Percentiles rank a stretch among this genome's conserved stretches.
Conservation (phyloP, 2,888 invertebrate genomes). For the Synergus gifuensis region DNA sequence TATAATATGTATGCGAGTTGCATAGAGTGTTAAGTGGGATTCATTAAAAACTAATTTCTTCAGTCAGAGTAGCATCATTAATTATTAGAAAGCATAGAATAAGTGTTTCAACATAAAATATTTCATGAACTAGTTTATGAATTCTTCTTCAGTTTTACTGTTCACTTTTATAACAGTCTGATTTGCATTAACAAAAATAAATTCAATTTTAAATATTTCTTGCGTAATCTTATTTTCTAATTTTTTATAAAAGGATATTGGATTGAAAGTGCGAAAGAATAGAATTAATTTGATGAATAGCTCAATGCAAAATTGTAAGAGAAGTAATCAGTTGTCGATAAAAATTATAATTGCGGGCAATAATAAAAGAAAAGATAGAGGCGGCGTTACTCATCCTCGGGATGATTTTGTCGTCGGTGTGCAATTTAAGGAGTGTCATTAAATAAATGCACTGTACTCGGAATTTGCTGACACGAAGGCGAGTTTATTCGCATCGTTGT, state of each 20-base stretch:
- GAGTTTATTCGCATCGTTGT: conserved; percentile 29
- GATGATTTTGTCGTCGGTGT: conserved; percentile 16
- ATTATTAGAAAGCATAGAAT: no score
- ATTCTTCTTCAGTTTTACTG: no score
- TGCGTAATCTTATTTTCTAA: not conserved
- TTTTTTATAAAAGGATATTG: conserved; percentile 9
- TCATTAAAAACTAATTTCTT: conserved; percentile 15
- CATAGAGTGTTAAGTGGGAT: not conserved
- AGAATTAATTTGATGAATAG: not conserved
- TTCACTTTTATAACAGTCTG: no score
- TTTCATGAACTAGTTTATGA: not conserved
- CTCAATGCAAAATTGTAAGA: not conserved
- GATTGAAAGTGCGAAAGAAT: conserved; percentile 24
- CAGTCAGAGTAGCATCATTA: not conserved
- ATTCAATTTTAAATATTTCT: no score
- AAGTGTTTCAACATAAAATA: not conserved
- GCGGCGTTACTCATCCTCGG: conserved; percentile 15
- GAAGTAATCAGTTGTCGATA: conserved; percentile 18
- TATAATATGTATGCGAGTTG: not conserved
- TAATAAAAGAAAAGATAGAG: not conserved
- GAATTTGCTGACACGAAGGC: conserved; percentile 39
- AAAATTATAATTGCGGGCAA: not conserved
- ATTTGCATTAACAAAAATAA: no score
- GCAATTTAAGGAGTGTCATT: conserved; percentile 41
- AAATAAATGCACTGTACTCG: conserved; percentile 35